phyloP scores from a whole-genome alignment of 2,797 vertebrate genomes.

The Scolopax rusticola region DNA sequence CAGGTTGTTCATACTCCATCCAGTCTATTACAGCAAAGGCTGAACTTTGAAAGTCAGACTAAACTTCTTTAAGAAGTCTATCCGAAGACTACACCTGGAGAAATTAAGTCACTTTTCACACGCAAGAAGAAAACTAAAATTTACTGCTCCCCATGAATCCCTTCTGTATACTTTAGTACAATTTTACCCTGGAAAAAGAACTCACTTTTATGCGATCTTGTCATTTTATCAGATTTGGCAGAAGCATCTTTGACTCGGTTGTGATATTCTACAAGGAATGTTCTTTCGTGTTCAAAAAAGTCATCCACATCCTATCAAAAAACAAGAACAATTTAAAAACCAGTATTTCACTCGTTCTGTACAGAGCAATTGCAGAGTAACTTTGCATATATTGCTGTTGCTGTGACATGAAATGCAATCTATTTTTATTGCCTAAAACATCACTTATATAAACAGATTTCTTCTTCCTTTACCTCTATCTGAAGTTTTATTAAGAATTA shows the following conservation, averaged over 20 bases:
- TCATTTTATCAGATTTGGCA: slow-evolving; percentile 96
- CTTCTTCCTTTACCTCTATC: background rate
- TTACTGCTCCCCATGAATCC: background rate
- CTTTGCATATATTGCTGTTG: background rate
- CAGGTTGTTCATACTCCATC: background rate
- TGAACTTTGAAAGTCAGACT: background rate
- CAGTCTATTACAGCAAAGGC: background rate
- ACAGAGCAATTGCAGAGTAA: background rate
- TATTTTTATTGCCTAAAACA: background rate
- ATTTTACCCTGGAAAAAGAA: slow-evolving; percentile 11
- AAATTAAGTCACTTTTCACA: background rate
- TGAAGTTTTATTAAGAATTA: background rate
- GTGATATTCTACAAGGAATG: slow-evolving; percentile 98
- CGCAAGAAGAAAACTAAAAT: background rate
- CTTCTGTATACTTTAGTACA: background rate
- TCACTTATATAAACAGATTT: background rate
- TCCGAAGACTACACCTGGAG: background rate
- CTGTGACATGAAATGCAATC: background rate
- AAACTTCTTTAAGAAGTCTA: background rate
- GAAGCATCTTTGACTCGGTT: slow-evolving; percentile 96
- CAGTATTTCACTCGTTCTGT: background rate
- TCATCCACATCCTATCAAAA: slow-evolving; percentile 93
- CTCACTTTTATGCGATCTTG: slow-evolving; percentile 98
- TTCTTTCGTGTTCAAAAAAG: slow-evolving; percentile 98
- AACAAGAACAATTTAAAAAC: slow-evolving; percentile 1